Evolutionary conservation across 2,113 vertebrate genomes (phyloP), one percentile per base, ranked within the genome.

Genomic region (Genyomyrus donnyi): DNA sequence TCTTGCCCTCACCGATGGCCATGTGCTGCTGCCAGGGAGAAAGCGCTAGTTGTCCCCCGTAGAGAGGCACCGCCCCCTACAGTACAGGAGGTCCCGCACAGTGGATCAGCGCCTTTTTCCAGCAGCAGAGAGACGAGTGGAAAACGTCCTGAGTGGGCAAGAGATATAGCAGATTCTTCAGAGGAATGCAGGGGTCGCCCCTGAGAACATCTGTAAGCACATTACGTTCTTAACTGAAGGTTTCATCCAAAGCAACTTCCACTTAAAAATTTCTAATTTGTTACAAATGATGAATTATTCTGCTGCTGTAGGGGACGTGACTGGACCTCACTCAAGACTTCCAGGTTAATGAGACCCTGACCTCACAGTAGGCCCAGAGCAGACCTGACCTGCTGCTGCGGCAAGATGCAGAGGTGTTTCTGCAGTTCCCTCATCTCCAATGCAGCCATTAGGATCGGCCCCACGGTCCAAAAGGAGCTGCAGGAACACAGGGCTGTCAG

Each of bases 351-450:
- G 48, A 24, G 46, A n/a, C 31, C 74, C 13, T 15, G 15, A 80
- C 31, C 74, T 80, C 74, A 80, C 31, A 80, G 74, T 9, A 39
- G 74, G 15, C 74, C 74, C 35, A 19, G 48, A 35, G 27, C 11
- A 17, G 5, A 50, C 48, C 58, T 31, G n/a, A 97, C 96, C 96
- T 96, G 96, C 96, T 24, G 96, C 95, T 0, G 96, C 93, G 3
- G 96, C 96, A 85, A 97, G 93, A 91, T 97, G 96, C 0, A 97
- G 95, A 2, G 96, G 96, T 7, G 96, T 96, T 93, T 97, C 96
- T 0, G 95, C 93, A 92, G 95, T 94, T 92, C 96, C 96, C 91
- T 96, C 95, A 2, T 93, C 93, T 87, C 94, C 48, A 5, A 58
- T 48, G 31, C 95, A 90, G 94, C 96, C 94, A 94, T 95, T 94